These are phyloP conservation scores for Nylanderia fulva DNA, from an alignment of 1,140 invertebrate genomes.

Conservation along the genomic window DNA sequence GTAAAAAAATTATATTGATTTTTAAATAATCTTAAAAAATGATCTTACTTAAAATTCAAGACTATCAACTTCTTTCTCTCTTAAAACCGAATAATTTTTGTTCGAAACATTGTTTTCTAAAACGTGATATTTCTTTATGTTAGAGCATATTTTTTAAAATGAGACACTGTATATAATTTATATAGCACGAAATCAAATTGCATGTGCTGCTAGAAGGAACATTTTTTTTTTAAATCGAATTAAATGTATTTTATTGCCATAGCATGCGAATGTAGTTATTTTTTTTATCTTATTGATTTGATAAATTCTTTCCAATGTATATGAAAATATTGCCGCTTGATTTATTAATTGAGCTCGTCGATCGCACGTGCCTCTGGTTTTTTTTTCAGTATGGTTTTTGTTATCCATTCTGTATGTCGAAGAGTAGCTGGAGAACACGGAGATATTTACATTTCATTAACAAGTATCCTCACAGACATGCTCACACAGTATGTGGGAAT, in stretches of 20 bases:
- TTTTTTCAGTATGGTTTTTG: conserved; percentile 74
- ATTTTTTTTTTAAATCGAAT: background rate
- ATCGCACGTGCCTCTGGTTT: conserved; percentile 71
- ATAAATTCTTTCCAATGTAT: background rate
- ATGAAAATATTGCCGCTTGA: conserved; percentile 24
- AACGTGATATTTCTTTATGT: too few relatives aligned
- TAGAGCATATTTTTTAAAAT: too few relatives aligned
- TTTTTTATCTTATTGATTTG: conserved; percentile 1
- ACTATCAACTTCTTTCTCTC: too few relatives aligned
- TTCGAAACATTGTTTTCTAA: too few relatives aligned
- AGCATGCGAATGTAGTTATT: conserved; percentile 27
- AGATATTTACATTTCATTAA: conserved; percentile 68
- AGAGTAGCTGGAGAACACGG: conserved; percentile 62
- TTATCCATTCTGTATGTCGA: conserved; percentile 84
- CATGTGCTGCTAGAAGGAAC: background rate
- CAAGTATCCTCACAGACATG: conserved; percentile 41
- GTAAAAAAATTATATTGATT: background rate
- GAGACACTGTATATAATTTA: background rate
- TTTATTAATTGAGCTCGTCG: conserved; percentile 65
- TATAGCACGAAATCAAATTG: background rate
- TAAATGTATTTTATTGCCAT: background rate
- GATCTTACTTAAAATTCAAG: too few relatives aligned
- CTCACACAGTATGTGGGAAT: conserved; percentile 61
- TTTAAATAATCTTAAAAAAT: too few relatives aligned
- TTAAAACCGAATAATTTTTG: too few relatives aligned